Conservation (phyloP, 2,888 invertebrate species). For the Lochmaea crataegi region DNA sequence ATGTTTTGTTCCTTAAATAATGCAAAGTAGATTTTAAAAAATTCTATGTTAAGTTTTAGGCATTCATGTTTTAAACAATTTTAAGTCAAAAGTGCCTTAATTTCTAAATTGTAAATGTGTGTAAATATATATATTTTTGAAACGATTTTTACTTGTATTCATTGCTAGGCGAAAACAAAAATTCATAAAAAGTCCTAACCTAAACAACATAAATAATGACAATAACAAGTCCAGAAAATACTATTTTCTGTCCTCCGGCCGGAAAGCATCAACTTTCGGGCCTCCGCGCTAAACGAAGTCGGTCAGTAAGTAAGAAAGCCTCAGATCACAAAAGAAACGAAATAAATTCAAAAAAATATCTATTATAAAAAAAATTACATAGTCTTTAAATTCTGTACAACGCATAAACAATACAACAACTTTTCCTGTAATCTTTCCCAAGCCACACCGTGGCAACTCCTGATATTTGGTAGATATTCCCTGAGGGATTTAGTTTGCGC, state of each 20-base stretch:
- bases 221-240: too few species aligned
- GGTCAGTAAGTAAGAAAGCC: too few species aligned
- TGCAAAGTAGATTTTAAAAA: constrained; percentile 37
- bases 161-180: too few species aligned
- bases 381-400: constrained; percentile 80
- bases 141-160: constrained; percentile 35
- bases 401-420: constrained; percentile 79
- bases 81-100: constrained; percentile 50
- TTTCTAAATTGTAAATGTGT: constrained; percentile 57
- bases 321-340: too few species aligned
- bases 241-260: too few species aligned
- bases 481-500: constrained; percentile 69
- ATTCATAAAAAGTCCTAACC: too few species aligned
- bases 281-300: too few species aligned
- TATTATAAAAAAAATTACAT: constrained; percentile 45
- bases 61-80: constrained; percentile 45
- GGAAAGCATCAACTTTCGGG: too few species aligned
- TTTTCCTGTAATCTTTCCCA: constrained; percentile 78
- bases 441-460: constrained; percentile 70
- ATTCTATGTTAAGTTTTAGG: constrained; percentile 38
- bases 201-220: too few species aligned
- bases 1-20: constrained; percentile 55
- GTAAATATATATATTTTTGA: constrained; percentile 62
- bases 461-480: constrained; percentile 69
- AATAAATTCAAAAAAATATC: background rate